Percentiles rank a stretch among this genome's conserved stretches.
Conservation (phyloP, 2,888 invertebrate species). For the Pomacea canaliculata region DNA sequence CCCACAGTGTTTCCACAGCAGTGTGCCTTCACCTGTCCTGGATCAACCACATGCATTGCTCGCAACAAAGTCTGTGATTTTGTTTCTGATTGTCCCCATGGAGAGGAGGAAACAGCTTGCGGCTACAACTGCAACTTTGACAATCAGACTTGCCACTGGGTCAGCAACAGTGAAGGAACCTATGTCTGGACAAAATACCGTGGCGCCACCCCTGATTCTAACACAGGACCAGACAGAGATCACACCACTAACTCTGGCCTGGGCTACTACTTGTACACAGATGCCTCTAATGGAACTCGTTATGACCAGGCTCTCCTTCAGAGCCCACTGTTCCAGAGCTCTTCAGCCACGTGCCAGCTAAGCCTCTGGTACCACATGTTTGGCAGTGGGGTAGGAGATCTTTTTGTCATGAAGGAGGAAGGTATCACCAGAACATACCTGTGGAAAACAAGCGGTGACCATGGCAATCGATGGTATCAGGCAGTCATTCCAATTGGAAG, state of each 20-base stretch:
- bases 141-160: conserved; percentile 54
- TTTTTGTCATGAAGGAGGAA: conserved; percentile 41
- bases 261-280: conserved; percentile 62
- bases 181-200: conserved; percentile 51
- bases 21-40: conserved; percentile 46
- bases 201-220: conserved; percentile 48
- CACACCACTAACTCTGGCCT: conserved; percentile 52
- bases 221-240: conserved; percentile 58
- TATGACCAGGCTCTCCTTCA: conserved; percentile 40
- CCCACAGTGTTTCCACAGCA: conserved; percentile 41
- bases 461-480: conserved; percentile 53
- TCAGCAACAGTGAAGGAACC: conserved; percentile 33
- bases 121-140: conserved; percentile 66
- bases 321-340: conserved; percentile 51
- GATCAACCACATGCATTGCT: conserved; percentile 41
- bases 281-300: conserved; percentile 42
- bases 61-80: conserved; percentile 56
- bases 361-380: conserved; percentile 60
- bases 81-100: conserved; percentile 52
- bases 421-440: conserved; percentile 35
- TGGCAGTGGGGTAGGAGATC: conserved; percentile 45
- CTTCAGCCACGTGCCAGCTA: conserved; percentile 54
- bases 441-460: conserved; percentile 46
- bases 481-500: conserved; percentile 53
- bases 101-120: conserved; percentile 56